These are phyloP conservation scores for Tinamus guttatus DNA, from an alignment of 2,113 vertebrate genomes.

Conservation along the genomic window DNA sequence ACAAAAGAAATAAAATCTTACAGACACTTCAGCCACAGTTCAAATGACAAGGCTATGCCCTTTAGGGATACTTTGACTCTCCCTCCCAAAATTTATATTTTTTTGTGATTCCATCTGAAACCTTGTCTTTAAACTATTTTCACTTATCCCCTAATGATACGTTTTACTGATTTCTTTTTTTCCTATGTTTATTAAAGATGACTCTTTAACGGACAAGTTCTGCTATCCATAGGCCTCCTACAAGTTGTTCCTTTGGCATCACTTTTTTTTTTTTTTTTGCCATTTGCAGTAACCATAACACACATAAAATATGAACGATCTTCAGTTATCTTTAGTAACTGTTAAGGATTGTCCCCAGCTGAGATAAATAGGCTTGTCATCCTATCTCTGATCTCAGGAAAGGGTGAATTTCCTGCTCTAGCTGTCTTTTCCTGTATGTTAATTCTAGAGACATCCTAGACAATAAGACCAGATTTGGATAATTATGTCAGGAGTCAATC, in stretches of 20 bases:
- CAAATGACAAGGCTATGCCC: not conserved
- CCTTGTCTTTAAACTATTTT: not conserved
- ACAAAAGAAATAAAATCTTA: not conserved
- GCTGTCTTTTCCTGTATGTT: not conserved
- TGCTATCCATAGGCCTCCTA: not conserved
- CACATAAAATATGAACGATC: not conserved
- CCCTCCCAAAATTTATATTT: not conserved
- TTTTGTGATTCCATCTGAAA: not conserved
- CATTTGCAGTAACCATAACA: not conserved
- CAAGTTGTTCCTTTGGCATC: not conserved
- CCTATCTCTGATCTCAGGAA: not conserved
- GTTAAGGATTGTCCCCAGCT: no score
- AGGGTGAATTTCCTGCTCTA: not conserved
- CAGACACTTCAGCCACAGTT: not conserved
- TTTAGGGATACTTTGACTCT: not conserved
- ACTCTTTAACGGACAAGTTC: not conserved
- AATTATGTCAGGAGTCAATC: not conserved
- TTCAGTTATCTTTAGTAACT: not conserved
- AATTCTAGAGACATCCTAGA: not conserved
- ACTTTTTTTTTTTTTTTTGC: not conserved
- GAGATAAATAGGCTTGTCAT: not conserved
- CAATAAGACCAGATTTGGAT: not conserved
- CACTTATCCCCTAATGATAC: not conserved
- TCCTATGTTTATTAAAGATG: not conserved
- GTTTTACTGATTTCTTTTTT: not conserved